A percentile compares a stretch with the other conserved stretches of the same genome.
phyloP scores from a whole-genome alignment of 2,797 vertebrate genomes.

The Microchirus variegatus region DNA sequence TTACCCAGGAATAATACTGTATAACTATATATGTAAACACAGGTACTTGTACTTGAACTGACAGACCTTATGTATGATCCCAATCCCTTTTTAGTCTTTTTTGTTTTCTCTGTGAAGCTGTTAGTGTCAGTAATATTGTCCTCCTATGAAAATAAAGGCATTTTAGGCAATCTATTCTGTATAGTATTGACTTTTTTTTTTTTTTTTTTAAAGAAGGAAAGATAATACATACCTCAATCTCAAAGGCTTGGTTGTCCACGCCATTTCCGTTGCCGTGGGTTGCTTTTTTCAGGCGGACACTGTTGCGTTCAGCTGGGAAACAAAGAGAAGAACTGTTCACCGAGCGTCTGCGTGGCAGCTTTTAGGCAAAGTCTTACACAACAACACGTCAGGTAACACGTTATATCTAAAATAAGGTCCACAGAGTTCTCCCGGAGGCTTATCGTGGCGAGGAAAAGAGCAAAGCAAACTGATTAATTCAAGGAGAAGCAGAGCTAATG shows the following conservation, averaged over 20 bases:
- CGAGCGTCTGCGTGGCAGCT: slow-evolving; percentile 7
- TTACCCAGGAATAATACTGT: background rate
- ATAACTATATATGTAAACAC: background rate
- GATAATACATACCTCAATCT: slow-evolving; percentile 62
- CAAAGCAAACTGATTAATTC: slow-evolving; percentile 20
- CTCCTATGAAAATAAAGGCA: slow-evolving; percentile 55
- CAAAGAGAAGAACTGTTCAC: slow-evolving; percentile 51
- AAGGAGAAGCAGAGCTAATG: slow-evolving; percentile 57
- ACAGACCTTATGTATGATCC: slow-evolving; percentile 75
- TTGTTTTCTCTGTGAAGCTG: slow-evolving; percentile 23
- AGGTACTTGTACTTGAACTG: background rate
- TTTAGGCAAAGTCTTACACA: slow-evolving; percentile 22
- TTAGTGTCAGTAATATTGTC: slow-evolving; percentile 25
- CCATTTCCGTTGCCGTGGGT: slow-evolving; percentile 36
- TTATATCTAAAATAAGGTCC: slow-evolving; percentile 28
- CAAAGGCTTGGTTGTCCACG: slow-evolving; percentile 73
- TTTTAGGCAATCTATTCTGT: background rate
- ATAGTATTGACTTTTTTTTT: slow-evolving; percentile 10
- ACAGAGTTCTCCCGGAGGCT: background rate
- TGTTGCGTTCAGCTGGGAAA: slow-evolving; percentile 62
- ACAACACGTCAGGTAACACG: slow-evolving; percentile 9
- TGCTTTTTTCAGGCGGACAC: slow-evolving; percentile 33
- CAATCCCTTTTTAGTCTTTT: slow-evolving; percentile 47
- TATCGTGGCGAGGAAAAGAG: slow-evolving; percentile 17
- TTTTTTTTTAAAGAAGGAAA: background rate